Evolutionary conservation across 1,140 invertebrate species (phyloP).

Genomic region (Philotrypesis tridentata): DNA sequence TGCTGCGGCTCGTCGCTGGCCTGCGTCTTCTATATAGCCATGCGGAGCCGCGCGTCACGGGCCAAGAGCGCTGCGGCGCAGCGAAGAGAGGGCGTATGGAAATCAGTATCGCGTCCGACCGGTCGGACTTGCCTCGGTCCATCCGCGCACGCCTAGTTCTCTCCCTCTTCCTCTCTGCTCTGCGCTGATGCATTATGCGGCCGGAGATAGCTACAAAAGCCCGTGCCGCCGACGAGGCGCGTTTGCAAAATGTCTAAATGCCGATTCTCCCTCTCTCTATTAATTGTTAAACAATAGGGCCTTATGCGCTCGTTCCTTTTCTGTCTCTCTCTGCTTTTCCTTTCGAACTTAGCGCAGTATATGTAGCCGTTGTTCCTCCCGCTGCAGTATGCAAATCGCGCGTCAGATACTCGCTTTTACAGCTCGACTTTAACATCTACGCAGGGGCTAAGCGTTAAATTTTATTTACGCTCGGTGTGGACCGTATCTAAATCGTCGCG

Average conservation of each 20-base stretch:
- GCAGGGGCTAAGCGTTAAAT: not conserved
- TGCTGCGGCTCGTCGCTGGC: constrained; percentile 18
- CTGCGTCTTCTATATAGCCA: not conserved
- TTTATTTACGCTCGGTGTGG: not conserved
- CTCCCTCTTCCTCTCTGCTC: too few species aligned
- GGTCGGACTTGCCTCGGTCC: constrained; percentile 27
- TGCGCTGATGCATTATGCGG: too few species aligned
- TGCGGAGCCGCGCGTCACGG: not conserved
- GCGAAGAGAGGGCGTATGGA: constrained; percentile 42
- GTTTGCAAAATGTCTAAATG: not conserved
- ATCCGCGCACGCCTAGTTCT: not conserved
- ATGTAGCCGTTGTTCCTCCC: not conserved
- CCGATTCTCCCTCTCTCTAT: not conserved
- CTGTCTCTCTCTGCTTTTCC: not conserved
- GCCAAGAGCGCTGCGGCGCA: not conserved
- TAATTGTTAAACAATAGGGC: not conserved
- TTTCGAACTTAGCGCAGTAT: too few species aligned
- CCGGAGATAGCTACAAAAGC: not conserved
- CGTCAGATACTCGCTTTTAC: not conserved
- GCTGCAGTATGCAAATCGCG: not conserved
- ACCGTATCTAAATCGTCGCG: not conserved
- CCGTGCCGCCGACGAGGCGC: not conserved
- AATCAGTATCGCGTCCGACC: constrained; percentile 45
- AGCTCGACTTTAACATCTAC: too few species aligned
- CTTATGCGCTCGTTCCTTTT: not conserved